Base-by-base conservation (phyloP, 2,113 vertebrate genomes). In the Lichenostomus cassidix region DNA sequence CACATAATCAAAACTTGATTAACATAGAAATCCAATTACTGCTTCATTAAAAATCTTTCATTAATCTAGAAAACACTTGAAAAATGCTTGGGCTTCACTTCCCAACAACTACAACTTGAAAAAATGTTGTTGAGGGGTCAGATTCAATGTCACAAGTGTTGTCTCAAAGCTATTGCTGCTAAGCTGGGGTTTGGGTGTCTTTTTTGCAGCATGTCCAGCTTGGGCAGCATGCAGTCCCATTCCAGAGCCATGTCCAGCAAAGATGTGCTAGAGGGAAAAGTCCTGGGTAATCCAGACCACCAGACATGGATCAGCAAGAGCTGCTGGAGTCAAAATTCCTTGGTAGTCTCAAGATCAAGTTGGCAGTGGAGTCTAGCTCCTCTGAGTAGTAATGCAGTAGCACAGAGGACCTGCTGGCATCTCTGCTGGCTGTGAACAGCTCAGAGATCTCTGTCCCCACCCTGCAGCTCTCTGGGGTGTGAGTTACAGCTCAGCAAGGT, bases 1-100 rank as follows among this genome's bases (percentile, higher is more conserved):
- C 58, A 73, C 49, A 60, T 46, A 95, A 95, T 92, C 69, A 96
- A 85, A 92, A 71, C 28, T 82, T 73, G 70, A 95, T 95, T 96
- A 95, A 95, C 89, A 76, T 10, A 82, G 87, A 94, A 95, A 95
- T 85, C 49, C 81, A 95, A 91, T 89, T 92, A 78, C 53, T 39
- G 12, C 46, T 91, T 96, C 84, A 92, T 94, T 94, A 79, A 82
- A 89, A 75, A 79, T 58, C 65, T 87, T 94, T 82, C 22, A 71
- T 79, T 92, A 84, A 92, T 69, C n/a, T 73, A 62, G 41, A 87
- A 96, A 95, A 94, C 55, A 64, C 41, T 85, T 82, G 62, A 68
- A 84, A 94, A 95, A 92, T 47, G 39, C 25, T 76, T 69, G 23
- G 27, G 15, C 53, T 65, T 83, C 16, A 76, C 89, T 89, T 92